Conservation (phyloP, 2,113 vertebrate genomes). For the Burhinus bistriatus region DNA sequence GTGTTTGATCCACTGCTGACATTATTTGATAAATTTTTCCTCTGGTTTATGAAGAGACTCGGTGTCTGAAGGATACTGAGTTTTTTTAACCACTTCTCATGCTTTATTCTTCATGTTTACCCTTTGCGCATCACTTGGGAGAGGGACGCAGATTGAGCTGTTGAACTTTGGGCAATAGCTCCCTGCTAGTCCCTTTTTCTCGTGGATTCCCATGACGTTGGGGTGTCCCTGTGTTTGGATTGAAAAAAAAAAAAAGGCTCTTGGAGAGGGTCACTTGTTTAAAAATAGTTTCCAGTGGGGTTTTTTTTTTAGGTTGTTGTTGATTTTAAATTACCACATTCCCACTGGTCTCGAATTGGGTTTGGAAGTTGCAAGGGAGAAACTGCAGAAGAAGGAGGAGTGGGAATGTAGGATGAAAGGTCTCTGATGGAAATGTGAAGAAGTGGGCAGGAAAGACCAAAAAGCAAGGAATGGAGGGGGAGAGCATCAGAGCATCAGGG, state of each 20-base stretch:
- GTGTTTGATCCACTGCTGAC: neutral
- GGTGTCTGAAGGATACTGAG: fast-evolving
- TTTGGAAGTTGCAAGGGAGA: neutral
- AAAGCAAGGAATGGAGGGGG: neutral
- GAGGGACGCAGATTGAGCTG: neutral
- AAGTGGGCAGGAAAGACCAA: neutral
- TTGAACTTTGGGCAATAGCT: neutral
- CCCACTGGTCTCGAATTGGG: neutral
- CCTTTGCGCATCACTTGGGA: neutral
- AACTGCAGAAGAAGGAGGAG: neutral
- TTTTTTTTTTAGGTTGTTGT: neutral
- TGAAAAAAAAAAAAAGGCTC: neutral
- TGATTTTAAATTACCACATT: neutral
- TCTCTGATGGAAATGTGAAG: neutral
- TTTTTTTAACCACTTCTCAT: neutral
- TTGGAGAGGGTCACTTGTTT: neutral
- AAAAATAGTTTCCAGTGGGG: neutral
- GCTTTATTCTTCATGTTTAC: neutral
- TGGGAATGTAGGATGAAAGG: neutral
- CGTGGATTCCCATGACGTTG: neutral
- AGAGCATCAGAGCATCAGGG: neutral
- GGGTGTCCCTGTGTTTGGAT: neutral
- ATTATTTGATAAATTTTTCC: neutral
- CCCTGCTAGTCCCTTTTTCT: neutral
- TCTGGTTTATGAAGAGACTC: neutral